Evolutionary conservation across 2,888 invertebrate genomes (phyloP).

Genomic region (Agonopterix arenella): DNA sequence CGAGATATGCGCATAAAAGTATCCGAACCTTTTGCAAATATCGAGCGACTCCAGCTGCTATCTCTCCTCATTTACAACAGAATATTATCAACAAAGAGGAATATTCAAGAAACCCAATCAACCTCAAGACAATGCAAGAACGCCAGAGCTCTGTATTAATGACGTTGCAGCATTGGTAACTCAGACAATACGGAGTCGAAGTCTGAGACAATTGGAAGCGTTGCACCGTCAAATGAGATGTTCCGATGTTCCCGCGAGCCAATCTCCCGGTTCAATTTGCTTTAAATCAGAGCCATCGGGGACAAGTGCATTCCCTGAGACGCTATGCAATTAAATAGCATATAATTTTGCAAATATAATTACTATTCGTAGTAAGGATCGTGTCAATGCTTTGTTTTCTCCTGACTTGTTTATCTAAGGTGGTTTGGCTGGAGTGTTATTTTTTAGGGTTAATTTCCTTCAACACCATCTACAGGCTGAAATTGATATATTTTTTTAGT

Average conservation of each 20-base stretch:
- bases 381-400: no score
- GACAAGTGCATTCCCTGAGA: constrained; percentile 31
- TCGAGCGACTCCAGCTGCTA: no score
- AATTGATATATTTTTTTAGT: no score
- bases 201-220: constrained; percentile 62
- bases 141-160: constrained; percentile 28
- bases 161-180: constrained; percentile 30
- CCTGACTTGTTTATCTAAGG: no score
- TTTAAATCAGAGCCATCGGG: constrained; percentile 61
- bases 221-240: constrained; percentile 69
- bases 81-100: not conserved
- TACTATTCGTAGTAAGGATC: constrained; percentile 11
- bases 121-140: constrained; percentile 16
- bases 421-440: no score
- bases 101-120: constrained; percentile 23
- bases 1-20: no score
- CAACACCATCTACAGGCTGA: no score
- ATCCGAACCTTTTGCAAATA: no score
- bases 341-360: constrained; percentile 37
- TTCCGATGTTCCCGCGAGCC: constrained; percentile 55
- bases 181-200: constrained; percentile 44
- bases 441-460: no score
- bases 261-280: constrained; percentile 69
- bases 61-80: no score
- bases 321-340: constrained; percentile 34